Evolutionary conservation across 2,888 invertebrate genomes (phyloP).

Genomic region (Nemotelus pantherinus): DNA sequence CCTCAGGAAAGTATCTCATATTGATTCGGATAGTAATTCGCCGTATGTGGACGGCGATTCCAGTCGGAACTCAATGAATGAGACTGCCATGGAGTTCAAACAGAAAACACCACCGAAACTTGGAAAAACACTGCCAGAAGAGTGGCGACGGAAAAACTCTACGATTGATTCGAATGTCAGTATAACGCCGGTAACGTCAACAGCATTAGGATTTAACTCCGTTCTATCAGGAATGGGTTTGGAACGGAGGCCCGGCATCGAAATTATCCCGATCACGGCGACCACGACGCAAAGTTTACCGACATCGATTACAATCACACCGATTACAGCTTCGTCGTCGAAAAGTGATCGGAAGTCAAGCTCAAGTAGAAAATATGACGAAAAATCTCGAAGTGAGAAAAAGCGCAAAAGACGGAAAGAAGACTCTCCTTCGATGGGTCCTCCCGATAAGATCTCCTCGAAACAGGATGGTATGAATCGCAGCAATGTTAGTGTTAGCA

Average conservation of each 20-base stretch:
- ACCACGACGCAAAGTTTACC: conserved; percentile 71
- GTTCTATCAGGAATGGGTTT: conserved; percentile 70
- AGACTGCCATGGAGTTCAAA: background rate
- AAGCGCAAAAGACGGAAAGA: conserved; percentile 80
- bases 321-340: conserved; percentile 69
- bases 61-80: conserved; percentile 24
- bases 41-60: conserved; percentile 39
- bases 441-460: conserved; percentile 82
- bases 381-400: conserved; percentile 71
- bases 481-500: conserved; percentile 75
- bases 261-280: conserved; percentile 82
- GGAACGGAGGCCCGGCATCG: conserved; percentile 80
- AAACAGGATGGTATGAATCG: conserved; percentile 78
- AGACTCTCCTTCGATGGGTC: conserved; percentile 75
- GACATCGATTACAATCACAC: conserved; percentile 87
- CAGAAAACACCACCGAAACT: conserved; percentile 3
- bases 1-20: conserved; percentile 51
- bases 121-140: conserved; percentile 22
- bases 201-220: conserved; percentile 67
- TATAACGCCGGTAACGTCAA: conserved; percentile 62
- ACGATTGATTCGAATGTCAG: conserved; percentile 36
- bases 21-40: conserved; percentile 52
- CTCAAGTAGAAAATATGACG: conserved; percentile 61
- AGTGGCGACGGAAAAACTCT: conserved; percentile 26
- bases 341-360: conserved; percentile 62